Evolutionary conservation across 2,113 vertebrate species (phyloP).

Genomic region (Pituophis catenifer): DNA sequence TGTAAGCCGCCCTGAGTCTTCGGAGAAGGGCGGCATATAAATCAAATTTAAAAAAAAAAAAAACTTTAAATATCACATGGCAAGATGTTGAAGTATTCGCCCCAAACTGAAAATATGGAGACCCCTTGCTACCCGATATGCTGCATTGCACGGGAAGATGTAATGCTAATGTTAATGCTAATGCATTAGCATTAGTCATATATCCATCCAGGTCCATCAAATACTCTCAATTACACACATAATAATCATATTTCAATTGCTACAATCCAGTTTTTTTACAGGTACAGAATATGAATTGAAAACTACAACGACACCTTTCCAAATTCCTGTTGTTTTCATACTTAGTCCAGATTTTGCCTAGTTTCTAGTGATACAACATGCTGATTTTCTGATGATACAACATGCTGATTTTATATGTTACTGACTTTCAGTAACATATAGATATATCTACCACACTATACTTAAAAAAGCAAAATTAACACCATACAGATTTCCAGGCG

Average conservation of each 20-base stretch:
- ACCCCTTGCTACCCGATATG: not conserved
- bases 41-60: no score
- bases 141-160: not conserved
- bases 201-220: not conserved
- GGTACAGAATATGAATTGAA: not conserved
- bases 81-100: not conserved
- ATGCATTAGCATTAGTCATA: not conserved
- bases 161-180: not conserved
- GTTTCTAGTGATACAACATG: not conserved
- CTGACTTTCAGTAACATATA: not conserved
- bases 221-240: not conserved
- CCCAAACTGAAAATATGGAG: not conserved
- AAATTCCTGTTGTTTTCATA: not conserved
- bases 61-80: not conserved
- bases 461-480: not conserved
- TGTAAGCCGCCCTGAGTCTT: no score
- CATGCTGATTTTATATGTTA: not conserved
- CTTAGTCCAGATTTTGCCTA: not conserved
- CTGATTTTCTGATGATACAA: not conserved
- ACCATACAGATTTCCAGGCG: not conserved
- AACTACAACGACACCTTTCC: not conserved
- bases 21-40: no score
- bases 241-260: not conserved
- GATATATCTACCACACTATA: not conserved
- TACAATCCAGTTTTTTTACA: not conserved